Evolutionary conservation across 2,113 vertebrate species (phyloP).

Genomic region (Sakesphorus luctuosus): DNA sequence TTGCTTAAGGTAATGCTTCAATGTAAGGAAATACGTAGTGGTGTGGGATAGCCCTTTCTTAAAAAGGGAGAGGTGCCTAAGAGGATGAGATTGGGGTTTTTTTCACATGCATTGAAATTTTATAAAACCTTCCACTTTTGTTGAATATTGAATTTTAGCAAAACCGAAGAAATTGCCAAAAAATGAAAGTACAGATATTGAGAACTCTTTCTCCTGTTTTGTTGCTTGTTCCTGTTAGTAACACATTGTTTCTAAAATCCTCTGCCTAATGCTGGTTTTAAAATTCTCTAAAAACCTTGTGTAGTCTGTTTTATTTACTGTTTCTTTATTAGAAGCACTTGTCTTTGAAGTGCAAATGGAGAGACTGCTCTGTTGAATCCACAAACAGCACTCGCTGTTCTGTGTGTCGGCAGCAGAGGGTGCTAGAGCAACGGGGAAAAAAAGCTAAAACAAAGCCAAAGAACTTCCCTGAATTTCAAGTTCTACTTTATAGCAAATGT

Average conservation of each 20-base stretch:
- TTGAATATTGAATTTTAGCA: neutral
- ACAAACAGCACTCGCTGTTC: neutral
- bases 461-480: neutral
- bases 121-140: neutral
- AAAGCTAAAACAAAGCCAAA: fast-evolving
- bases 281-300: neutral
- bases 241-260: neutral
- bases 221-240: neutral
- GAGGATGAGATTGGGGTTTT: neutral
- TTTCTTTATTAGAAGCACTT: neutral
- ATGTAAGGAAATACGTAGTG: neutral
- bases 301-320: fast-evolving
- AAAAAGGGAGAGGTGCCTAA: neutral
- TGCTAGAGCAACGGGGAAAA: neutral
- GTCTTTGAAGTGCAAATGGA: neutral
- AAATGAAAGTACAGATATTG: neutral
- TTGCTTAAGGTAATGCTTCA: constrained; percentile 86
- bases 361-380: neutral
- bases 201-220: neutral
- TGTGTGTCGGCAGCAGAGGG: constrained; percentile 46
- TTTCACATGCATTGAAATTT: neutral
- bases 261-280: neutral
- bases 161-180: neutral
- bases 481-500: neutral
- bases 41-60: neutral